A percentile compares a stretch with the other conserved stretches of the same genome.
These are phyloP conservation scores for Pogonognathellus flavescens DNA, from an alignment of 1,140 invertebrate species.

Conservation along the genomic window DNA sequence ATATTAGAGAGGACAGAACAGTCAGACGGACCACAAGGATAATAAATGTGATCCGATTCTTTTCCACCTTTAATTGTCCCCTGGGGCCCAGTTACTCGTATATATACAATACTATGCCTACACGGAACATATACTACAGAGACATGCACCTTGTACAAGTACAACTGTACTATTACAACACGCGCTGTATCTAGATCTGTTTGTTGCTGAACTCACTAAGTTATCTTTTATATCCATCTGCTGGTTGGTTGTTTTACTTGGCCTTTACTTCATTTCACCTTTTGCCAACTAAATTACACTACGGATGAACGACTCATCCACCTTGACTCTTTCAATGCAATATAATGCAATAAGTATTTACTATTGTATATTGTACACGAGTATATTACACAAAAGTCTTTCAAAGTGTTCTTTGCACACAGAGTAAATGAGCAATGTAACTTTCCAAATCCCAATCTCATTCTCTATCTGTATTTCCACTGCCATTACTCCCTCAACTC, in stretches of 20 bases:
- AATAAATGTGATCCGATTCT: slow-evolving; percentile 63
- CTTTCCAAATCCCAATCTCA: slow-evolving; percentile 23
- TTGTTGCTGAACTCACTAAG: not conserved
- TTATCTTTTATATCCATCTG: not conserved
- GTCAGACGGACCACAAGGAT: slow-evolving; percentile 41
- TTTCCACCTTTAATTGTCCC: slow-evolving; percentile 65
- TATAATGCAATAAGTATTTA: slow-evolving; percentile 30
- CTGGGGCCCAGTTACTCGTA: slow-evolving; percentile 55
- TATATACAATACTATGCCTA: not conserved
- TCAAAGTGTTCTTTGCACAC: not conserved
- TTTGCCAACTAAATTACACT: slow-evolving; percentile 9
- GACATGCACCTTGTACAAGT: too few species aligned
- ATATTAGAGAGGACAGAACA: slow-evolving; percentile 49
- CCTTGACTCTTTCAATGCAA: slow-evolving; percentile 7
- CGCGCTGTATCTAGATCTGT: not conserved
- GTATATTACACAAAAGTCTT: not conserved
- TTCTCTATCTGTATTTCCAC: slow-evolving; percentile 36
- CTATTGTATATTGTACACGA: not conserved
- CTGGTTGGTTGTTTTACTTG: not conserved
- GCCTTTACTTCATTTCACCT: slow-evolving; percentile 41
- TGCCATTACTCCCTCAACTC: slow-evolving; percentile 43
- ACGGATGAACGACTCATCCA: slow-evolving; percentile 28
- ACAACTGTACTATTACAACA: not conserved
- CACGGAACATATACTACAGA: not conserved
- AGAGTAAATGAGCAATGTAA: slow-evolving; percentile 10